phyloP scores from a whole-genome alignment of 2,797 vertebrate species.

The Acanthis flammea region DNA sequence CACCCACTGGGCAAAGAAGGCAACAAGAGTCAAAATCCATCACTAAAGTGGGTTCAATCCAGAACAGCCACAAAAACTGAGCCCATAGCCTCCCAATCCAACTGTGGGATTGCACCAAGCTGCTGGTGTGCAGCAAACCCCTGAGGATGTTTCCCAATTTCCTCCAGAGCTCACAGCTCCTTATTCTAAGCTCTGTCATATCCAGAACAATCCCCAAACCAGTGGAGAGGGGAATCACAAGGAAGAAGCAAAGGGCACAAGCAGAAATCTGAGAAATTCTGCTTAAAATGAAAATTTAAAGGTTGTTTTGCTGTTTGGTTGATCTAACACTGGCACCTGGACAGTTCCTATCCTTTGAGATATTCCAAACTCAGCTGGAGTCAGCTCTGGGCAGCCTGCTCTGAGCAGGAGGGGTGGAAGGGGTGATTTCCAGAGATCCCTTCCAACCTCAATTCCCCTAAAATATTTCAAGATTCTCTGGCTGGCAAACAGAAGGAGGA shows the following conservation, averaged over 20 bases:
- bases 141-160: background rate
- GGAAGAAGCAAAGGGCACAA: background rate
- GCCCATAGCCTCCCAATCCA: background rate
- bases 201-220: background rate
- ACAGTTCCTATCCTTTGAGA: background rate
- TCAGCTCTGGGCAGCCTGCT: background rate
- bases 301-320: background rate
- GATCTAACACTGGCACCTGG: background rate
- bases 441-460: background rate
- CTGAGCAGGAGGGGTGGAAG: background rate
- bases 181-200: background rate
- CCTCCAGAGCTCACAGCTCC: background rate
- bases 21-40: background rate
- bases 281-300: background rate
- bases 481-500: background rate
- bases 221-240: background rate
- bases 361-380: background rate
- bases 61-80: background rate
- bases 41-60: background rate
- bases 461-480: background rate
- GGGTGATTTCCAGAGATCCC: background rate
- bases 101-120: background rate
- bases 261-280: background rate
- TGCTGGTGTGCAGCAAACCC: background rate
- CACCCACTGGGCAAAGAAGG: background rate